phyloP scores from a whole-genome alignment of 2,113 vertebrate species.

The Sardina pilchardus region DNA sequence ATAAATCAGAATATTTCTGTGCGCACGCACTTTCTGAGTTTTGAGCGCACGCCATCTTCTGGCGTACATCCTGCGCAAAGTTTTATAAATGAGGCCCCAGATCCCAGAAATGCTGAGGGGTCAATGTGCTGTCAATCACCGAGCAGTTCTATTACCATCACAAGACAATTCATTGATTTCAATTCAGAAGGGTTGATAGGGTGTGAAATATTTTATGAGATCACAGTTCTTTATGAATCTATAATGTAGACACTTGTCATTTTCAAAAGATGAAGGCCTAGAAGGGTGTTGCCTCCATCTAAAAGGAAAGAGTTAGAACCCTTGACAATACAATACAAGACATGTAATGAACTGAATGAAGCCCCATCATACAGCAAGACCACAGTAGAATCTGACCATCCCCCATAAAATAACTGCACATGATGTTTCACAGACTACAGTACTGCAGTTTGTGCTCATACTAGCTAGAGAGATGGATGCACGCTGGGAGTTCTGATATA shows the following conservation, averaged over 20 bases:
- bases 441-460: not conserved
- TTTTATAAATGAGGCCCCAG: too few species aligned
- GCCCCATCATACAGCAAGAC: not conserved
- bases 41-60: too few species aligned
- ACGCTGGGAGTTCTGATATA: not conserved
- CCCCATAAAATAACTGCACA: not conserved
- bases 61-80: too few species aligned
- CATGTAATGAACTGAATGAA: not conserved
- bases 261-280: not conserved
- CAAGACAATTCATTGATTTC: conserved; percentile 1
- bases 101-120: not conserved
- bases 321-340: not conserved
- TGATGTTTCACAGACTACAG: not conserved
- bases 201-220: not conserved
- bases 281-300: not conserved
- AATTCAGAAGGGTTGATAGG: not conserved
- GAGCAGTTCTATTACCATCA: not conserved
- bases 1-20: too few species aligned
- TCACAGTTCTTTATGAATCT: not conserved
- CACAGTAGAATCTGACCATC: not conserved
- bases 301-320: not conserved
- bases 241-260: conserved; percentile 13
- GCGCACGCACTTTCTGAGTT: too few species aligned
- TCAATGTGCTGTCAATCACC: not conserved
- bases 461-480: not conserved